These are phyloP conservation scores for Trichogramma dendrolimi DNA, from an alignment of 2,888 invertebrate species.

Conservation along the genomic window DNA sequence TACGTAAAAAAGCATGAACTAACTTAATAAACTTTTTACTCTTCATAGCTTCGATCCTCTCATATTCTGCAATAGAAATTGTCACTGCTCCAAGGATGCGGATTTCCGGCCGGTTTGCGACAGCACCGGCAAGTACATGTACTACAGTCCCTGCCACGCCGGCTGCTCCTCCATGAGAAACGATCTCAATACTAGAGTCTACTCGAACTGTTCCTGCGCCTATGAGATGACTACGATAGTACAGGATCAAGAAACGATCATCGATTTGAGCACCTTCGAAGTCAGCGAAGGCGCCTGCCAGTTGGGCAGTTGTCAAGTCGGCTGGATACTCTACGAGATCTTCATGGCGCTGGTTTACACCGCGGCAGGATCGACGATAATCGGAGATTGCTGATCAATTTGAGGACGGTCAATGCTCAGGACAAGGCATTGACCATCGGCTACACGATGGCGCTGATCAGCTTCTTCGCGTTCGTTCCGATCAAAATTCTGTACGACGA, in stretches of 20 bases:
- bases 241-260: slow-evolving; percentile 1
- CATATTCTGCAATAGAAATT: slow-evolving; percentile 57
- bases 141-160: slow-evolving; percentile 71
- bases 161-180: slow-evolving; percentile 57
- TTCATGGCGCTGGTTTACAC: slow-evolving; percentile 50
- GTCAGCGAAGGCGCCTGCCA: slow-evolving; percentile 60
- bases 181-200: slow-evolving; percentile 54
- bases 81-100: slow-evolving; percentile 54
- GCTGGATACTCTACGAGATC: slow-evolving; percentile 54
- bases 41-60: slow-evolving; percentile 40
- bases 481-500: slow-evolving; percentile 62
- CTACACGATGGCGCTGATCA: slow-evolving; percentile 56
- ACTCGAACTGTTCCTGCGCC: slow-evolving; percentile 56
- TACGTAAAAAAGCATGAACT: too few relatives aligned
- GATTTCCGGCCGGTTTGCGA: slow-evolving; percentile 65
- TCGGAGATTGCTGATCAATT: slow-evolving; percentile 57
- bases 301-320: slow-evolving; percentile 52
- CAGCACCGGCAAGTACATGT: slow-evolving; percentile 56
- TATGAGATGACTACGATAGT: slow-evolving; percentile 5
- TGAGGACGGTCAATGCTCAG: slow-evolving; percentile 58
- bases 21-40: background rate
- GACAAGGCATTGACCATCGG: slow-evolving; percentile 63
- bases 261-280: slow-evolving; percentile 3
- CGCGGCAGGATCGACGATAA: slow-evolving; percentile 49
- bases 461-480: slow-evolving; percentile 60